Conservation (phyloP, 2,113 vertebrate genomes). For the Solenodon paradoxus region DNA sequence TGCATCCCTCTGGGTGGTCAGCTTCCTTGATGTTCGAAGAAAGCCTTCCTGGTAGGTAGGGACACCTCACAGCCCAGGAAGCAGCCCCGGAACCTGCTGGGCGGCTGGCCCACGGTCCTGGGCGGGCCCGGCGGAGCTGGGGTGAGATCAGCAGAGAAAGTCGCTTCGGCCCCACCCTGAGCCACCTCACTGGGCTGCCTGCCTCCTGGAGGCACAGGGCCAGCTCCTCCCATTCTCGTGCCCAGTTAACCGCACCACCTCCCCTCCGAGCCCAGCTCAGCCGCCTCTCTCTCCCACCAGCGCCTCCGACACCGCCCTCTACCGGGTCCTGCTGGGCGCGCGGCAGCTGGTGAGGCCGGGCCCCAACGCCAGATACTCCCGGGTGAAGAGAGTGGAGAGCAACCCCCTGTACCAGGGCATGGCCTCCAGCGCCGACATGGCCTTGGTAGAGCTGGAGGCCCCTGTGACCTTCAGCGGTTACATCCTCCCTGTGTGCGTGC, state of each 20-base stretch:
- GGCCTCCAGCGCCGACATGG: conserved; percentile 72
- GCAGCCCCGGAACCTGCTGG: neutral
- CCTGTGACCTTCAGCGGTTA: conserved; percentile 63
- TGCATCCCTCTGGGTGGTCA: neutral
- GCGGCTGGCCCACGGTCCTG: neutral
- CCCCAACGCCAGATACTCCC: neutral
- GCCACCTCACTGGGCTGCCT: no score
- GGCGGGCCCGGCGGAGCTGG: neutral
- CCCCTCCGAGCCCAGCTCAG: no score
- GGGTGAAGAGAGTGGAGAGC: conserved; percentile 75
- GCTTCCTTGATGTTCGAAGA: neutral
- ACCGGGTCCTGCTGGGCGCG: conserved; percentile 66
- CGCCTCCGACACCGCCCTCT: conserved; percentile 45
- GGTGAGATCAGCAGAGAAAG: neutral
- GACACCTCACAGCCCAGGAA: neutral
- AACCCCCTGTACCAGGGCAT: conserved; percentile 80
- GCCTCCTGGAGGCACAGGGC: no score
- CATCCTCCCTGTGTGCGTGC: conserved; percentile 73
- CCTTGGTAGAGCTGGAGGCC: conserved; percentile 63
- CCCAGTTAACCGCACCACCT: no score
- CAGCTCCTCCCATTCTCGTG: neutral
- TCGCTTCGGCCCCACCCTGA: neutral
- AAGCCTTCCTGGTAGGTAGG: neutral
- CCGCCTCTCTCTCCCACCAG: conserved; percentile 18
- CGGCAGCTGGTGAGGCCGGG: conserved; percentile 57